phyloP scores from a whole-genome alignment of 2,888 invertebrate species.

The Didymodactylos carnosus region DNA sequence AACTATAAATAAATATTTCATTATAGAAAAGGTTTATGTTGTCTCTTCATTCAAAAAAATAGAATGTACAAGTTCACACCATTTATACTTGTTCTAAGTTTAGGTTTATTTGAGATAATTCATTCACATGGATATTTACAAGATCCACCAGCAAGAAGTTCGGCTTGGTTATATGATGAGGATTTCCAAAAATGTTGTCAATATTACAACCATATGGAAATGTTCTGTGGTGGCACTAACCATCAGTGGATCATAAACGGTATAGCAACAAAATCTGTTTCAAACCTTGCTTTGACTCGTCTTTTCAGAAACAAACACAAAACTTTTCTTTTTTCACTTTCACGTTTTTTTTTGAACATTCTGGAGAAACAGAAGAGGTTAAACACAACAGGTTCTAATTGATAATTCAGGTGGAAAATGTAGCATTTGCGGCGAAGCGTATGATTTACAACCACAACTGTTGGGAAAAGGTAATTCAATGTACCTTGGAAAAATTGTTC shows the following conservation, averaged over 20 bases:
- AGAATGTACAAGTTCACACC: too few species aligned
- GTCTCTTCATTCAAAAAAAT: too few species aligned
- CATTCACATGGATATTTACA: not conserved
- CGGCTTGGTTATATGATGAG: constrained; percentile 4
- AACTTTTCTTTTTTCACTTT: too few species aligned
- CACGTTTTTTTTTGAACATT: too few species aligned
- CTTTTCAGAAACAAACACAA: too few species aligned
- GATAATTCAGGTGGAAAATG: constrained; percentile 11
- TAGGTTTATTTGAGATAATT: not conserved
- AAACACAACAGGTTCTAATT: too few species aligned
- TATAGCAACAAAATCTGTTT: too few species aligned
- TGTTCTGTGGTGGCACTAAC: constrained; percentile 8
- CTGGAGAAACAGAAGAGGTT: too few species aligned
- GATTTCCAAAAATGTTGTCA: constrained; percentile 3
- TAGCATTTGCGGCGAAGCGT: constrained; percentile 9
- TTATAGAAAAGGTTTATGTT: too few species aligned
- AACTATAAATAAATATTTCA: too few species aligned
- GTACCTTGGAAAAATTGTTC: constrained; percentile 13
- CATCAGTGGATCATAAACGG: constrained; percentile 4
- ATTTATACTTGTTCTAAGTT: not conserved
- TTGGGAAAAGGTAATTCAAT: not conserved
- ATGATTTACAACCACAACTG: not conserved
- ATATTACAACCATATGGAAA: constrained; percentile 9
- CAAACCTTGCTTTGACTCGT: too few species aligned
- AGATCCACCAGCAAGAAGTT: constrained; percentile 11